Evolutionary conservation across 2,888 invertebrate genomes (phyloP).

Genomic region (Venustoraphidia nigricollis): DNA sequence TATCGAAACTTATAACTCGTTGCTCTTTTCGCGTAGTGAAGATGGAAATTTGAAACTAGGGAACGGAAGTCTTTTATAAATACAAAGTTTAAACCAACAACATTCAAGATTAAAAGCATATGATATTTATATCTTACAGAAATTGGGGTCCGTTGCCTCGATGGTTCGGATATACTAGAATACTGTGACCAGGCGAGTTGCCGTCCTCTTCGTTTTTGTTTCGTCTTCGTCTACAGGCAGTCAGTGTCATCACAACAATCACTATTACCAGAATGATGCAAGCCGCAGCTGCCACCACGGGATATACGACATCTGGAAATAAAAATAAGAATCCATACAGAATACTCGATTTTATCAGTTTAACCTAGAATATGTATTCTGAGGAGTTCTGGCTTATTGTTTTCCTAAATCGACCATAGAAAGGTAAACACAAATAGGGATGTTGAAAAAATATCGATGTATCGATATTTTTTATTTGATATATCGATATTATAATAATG

Average conservation of each 20-base stretch:
- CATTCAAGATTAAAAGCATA: background rate
- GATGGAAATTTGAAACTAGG: background rate
- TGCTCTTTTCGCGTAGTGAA: too few species aligned
- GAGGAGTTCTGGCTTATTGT: too few species aligned
- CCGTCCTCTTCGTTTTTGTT: slow-evolving; percentile 26
- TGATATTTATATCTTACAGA: slow-evolving; percentile 28
- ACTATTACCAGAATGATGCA: slow-evolving; percentile 12
- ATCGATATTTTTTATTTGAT: too few species aligned
- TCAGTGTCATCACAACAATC: slow-evolving; percentile 13
- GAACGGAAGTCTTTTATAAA: background rate
- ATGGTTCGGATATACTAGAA: slow-evolving; percentile 47
- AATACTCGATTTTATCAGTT: too few species aligned
- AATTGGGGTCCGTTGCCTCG: slow-evolving; percentile 39
- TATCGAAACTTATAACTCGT: too few species aligned
- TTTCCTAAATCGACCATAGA: too few species aligned
- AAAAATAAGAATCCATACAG: slow-evolving; percentile 1
- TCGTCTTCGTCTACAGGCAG: slow-evolving; percentile 27
- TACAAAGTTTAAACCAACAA: background rate
- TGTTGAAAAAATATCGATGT: too few species aligned
- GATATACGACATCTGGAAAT: slow-evolving; percentile 21
- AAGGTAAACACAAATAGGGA: too few species aligned
- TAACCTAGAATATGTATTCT: too few species aligned
- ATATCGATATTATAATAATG: too few species aligned
- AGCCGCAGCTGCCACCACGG: slow-evolving; percentile 17
- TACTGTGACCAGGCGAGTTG: slow-evolving; percentile 37